Percentiles rank a stretch among this genome's conserved stretches.
phyloP scores from a whole-genome alignment of 2,888 invertebrate genomes.

The Cataglyphis altisquamis region DNA sequence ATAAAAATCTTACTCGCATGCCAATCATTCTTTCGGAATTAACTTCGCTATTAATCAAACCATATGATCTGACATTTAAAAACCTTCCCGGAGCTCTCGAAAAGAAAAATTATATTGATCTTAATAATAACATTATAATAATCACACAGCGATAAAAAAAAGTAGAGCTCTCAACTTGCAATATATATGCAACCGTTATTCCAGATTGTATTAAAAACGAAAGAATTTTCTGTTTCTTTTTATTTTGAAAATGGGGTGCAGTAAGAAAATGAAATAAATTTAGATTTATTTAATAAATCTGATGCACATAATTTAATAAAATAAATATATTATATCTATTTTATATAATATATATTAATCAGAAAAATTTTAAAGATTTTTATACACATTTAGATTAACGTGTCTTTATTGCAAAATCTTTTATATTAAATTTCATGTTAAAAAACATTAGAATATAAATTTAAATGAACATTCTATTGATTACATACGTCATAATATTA shows the following conservation, averaged over 20 bases:
- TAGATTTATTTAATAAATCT: not conserved
- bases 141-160: not conserved
- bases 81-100: not conserved
- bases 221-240: not conserved
- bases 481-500: not conserved
- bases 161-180: not conserved
- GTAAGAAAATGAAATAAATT: not conserved
- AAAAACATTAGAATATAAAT: not conserved
- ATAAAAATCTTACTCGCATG: slow-evolving; percentile 4
- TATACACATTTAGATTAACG: not conserved
- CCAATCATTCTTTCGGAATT: slow-evolving; percentile 23
- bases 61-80: not conserved
- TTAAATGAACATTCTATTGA: slow-evolving; percentile 4
- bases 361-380: not conserved
- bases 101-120: not conserved
- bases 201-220: not conserved
- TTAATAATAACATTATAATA: not conserved
- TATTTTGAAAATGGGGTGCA: too few species aligned
- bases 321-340: not conserved
- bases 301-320: not conserved
- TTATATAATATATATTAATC: not conserved
- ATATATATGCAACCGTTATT: not conserved
- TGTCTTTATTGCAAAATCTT: not conserved
- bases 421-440: not conserved
- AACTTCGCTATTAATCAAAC: slow-evolving; percentile 23